phyloP scores from a whole-genome alignment of 2,797 vertebrate species.

The Diplodus sargus region DNA sequence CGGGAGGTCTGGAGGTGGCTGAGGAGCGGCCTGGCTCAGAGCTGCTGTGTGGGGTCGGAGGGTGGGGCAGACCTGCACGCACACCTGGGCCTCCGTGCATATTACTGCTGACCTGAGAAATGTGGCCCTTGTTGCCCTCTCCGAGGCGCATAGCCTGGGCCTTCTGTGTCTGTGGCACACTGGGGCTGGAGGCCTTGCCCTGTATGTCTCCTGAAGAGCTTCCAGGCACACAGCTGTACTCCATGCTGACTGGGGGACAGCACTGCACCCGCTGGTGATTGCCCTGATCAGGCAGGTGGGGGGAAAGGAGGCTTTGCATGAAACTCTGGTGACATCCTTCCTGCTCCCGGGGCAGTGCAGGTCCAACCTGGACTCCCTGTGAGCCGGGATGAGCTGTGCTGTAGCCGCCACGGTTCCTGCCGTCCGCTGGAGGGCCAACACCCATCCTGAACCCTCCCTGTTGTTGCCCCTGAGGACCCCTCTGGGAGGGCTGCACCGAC shows the following conservation, averaged over 20 bases:
- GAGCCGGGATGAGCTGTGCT: constrained; percentile 87
- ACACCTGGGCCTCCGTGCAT: constrained; percentile 89
- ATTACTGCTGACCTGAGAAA: constrained; percentile 92
- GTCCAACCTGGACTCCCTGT: constrained; percentile 89
- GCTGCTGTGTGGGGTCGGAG: constrained; percentile 89
- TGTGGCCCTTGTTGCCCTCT: constrained; percentile 93
- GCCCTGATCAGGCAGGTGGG: constrained; percentile 93
- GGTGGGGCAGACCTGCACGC: constrained; percentile 89
- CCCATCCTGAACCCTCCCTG: constrained; percentile 92
- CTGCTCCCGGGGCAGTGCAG: constrained; percentile 87
- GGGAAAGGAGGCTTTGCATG: constrained; percentile 95
- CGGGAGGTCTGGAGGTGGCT: constrained; percentile 87
- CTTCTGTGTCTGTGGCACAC: constrained; percentile 90
- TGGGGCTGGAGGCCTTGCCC: constrained; percentile 93
- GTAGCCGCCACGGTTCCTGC: constrained; percentile 91
- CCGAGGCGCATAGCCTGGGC: constrained; percentile 91
- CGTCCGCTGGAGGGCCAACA: constrained; percentile 87
- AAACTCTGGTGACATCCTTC: constrained; percentile 97
- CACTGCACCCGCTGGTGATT: constrained; percentile 93
- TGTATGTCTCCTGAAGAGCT: constrained; percentile 92
- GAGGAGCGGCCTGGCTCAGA: constrained; percentile 91
- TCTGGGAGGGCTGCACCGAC: constrained; percentile 87
- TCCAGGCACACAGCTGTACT: constrained; percentile 92
- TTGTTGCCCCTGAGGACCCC: constrained; percentile 88
- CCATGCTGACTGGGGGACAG: constrained; percentile 90